phyloP scores from a whole-genome alignment of 2,797 vertebrate genomes.

The Pangasius macronema region DNA sequence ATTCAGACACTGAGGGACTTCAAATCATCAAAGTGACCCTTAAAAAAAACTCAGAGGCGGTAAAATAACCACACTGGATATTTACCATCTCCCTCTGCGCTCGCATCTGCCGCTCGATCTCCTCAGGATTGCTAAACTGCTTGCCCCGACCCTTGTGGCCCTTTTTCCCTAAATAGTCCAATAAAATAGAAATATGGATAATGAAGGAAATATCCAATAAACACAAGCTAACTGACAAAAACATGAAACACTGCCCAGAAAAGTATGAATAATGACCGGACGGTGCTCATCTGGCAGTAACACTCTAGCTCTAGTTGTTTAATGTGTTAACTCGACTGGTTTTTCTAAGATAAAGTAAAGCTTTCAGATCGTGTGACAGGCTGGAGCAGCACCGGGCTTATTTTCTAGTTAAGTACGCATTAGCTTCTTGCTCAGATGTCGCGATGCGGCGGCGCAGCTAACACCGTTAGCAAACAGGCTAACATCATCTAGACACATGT shows the following conservation, averaged over 20 bases:
- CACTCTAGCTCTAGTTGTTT: background rate
- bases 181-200: background rate
- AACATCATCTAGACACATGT: constrained; percentile 33
- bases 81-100: constrained; percentile 75
- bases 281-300: background rate
- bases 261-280: background rate
- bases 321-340: background rate
- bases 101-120: constrained; percentile 81
- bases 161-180: constrained; percentile 71
- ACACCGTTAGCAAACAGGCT: background rate
- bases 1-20: background rate
- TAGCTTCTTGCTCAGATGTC: background rate
- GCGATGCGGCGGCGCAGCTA: background rate
- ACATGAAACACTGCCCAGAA: background rate
- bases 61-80: background rate
- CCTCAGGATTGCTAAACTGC: constrained; percentile 82
- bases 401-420: background rate
- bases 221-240: background rate
- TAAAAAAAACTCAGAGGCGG: too few relatives aligned
- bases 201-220: background rate
- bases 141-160: constrained; percentile 81
- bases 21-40: background rate
- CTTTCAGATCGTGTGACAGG: background rate
- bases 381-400: background rate
- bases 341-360: background rate